phyloP scores from a whole-genome alignment of 1,140 invertebrate species.

The Brachionus rotundiformis region DNA sequence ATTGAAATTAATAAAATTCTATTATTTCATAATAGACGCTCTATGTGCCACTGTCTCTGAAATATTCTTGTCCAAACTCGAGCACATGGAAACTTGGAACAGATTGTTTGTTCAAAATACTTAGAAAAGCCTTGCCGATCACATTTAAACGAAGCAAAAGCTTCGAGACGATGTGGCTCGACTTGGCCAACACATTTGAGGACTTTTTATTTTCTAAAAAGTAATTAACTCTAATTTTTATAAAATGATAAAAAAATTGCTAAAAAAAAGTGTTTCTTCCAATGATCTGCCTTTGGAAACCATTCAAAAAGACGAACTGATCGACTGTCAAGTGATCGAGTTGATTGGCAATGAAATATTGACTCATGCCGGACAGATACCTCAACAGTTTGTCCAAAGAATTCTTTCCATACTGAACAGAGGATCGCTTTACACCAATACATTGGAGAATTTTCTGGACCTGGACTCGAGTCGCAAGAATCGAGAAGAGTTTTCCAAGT shows the following conservation, averaged over 20 bases:
- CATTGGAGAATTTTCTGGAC: constrained; percentile 68
- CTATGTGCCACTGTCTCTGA: constrained; percentile 75
- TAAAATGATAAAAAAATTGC: background rate
- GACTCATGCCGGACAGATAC: constrained; percentile 76
- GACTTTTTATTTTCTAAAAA: constrained; percentile 81
- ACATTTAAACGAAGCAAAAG: constrained; percentile 72
- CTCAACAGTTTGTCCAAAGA: constrained; percentile 80
- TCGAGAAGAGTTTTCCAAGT: constrained; percentile 90
- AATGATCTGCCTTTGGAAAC: constrained; percentile 76
- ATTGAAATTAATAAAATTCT: constrained; percentile 52
- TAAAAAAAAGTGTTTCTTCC: constrained; percentile 65
- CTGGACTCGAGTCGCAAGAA: constrained; percentile 79
- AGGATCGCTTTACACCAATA: constrained; percentile 88
- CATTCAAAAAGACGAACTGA: constrained; percentile 77
- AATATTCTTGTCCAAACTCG: constrained; percentile 78
- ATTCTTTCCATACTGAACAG: constrained; percentile 86
- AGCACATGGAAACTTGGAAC: constrained; percentile 84
- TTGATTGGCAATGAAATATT: constrained; percentile 81
- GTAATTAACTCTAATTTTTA: constrained; percentile 54
- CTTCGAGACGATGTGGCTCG: constrained; percentile 72
- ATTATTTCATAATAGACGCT: constrained; percentile 68
- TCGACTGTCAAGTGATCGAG: constrained; percentile 78
- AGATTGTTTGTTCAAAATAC: constrained; percentile 75
- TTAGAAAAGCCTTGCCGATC: constrained; percentile 80
- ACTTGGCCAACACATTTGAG: constrained; percentile 80